Conservation (phyloP, 2,113 vertebrate species). For the Halichoerus grypus region DNA sequence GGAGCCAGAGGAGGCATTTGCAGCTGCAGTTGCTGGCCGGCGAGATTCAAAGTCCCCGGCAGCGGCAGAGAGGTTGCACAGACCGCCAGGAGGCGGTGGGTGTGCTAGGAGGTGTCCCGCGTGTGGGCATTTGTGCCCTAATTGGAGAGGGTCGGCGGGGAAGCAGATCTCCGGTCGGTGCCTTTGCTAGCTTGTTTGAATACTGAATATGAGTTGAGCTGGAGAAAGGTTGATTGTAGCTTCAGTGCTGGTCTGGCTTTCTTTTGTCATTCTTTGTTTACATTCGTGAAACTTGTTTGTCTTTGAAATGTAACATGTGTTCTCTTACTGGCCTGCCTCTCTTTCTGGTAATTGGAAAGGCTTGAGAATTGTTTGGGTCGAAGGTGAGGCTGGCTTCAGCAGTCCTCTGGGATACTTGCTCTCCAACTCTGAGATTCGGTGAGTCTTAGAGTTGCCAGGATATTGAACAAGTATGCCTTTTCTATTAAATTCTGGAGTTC, state of each 20-base stretch:
- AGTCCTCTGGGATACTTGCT: background rate
- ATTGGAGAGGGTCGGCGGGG: background rate
- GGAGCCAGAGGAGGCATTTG: slow-evolving; percentile 81
- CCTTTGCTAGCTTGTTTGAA: background rate
- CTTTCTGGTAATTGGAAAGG: background rate
- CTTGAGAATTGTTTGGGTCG: background rate
- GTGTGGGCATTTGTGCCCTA: slow-evolving; percentile 62
- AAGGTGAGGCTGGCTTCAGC: slow-evolving; percentile 26
- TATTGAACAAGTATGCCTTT: slow-evolving; percentile 57
- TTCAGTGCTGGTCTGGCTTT: slow-evolving; percentile 58
- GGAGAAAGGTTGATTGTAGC: background rate
- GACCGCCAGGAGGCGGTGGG: slow-evolving; percentile 56
- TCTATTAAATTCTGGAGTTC: slow-evolving; percentile 45
- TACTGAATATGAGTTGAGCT: background rate
- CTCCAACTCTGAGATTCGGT: slow-evolving; percentile 49
- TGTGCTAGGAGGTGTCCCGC: slow-evolving; percentile 75
- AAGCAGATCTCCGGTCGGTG: background rate
- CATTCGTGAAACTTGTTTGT: slow-evolving; percentile 77
- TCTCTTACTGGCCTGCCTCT: slow-evolving; percentile 7
- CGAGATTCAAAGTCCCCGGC: slow-evolving; percentile 40
- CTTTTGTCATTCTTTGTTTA: slow-evolving; percentile 82
- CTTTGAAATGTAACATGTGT: slow-evolving; percentile 74
- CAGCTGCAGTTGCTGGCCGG: slow-evolving; percentile 25
- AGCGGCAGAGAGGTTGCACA: background rate
- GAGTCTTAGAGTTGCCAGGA: slow-evolving; percentile 50